Evolutionary conservation across 2,797 vertebrate species (phyloP).

Genomic region (Tarsius wallacei): DNA sequence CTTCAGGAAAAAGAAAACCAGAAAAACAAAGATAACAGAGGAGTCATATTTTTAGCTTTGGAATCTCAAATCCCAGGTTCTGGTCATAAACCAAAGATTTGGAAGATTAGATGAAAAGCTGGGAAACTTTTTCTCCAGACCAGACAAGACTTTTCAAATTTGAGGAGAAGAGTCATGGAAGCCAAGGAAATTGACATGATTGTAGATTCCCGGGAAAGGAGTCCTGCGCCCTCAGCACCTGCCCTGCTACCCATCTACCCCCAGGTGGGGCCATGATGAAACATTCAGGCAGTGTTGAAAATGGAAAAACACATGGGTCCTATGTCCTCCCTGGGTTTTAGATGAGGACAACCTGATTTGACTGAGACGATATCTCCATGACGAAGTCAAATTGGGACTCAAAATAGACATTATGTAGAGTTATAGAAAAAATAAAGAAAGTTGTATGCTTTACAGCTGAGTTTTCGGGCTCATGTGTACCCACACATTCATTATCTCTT

Average conservation of each 20-base stretch:
- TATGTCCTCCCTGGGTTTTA: not conserved
- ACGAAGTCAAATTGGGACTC: not conserved
- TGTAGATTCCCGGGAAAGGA: not conserved
- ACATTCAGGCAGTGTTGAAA: fast-evolving
- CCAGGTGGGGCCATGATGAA: fast-evolving
- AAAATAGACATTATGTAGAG: slow-evolving; percentile 1
- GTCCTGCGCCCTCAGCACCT: not conserved
- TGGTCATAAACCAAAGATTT: slow-evolving; percentile 63
- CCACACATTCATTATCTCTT: not conserved
- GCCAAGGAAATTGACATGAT: not conserved
- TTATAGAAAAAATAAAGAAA: not conserved
- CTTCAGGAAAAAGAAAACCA: slow-evolving; percentile 51
- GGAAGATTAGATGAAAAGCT: slow-evolving; percentile 47
- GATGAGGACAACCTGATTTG: not conserved
- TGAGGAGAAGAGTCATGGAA: not conserved
- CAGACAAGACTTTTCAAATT: slow-evolving; percentile 24
- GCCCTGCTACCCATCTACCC: not conserved
- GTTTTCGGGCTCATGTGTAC: not conserved
- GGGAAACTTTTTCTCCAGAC: slow-evolving; percentile 8
- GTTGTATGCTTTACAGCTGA: not conserved
- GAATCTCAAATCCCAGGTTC: slow-evolving; percentile 57
- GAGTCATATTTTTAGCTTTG: slow-evolving; percentile 71
- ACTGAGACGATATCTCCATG: not conserved
- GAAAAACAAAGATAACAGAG: slow-evolving; percentile 40
- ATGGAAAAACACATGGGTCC: not conserved